A percentile compares a stretch with the other conserved stretches of the same genome.
Evolutionary conservation across 2,113 vertebrate genomes (phyloP).

Genomic region (Marmota monax): DNA sequence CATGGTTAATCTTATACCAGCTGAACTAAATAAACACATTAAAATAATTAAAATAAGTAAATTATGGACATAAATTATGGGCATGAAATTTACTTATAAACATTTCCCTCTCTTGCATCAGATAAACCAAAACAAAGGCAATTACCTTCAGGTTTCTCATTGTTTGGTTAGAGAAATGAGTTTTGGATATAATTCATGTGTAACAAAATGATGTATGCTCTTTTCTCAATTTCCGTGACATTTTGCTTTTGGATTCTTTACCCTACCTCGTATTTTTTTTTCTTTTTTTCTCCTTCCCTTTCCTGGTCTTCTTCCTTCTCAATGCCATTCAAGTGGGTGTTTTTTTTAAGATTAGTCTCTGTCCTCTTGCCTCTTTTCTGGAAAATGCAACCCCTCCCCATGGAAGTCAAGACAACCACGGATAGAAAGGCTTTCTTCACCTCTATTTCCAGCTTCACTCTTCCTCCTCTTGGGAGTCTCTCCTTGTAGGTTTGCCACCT

Average conservation of each 20-base stretch:
- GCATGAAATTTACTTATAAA: not conserved
- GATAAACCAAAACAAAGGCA: not conserved
- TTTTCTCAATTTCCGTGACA: conserved; percentile 10
- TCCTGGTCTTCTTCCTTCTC: not conserved
- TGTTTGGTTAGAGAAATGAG: conserved; percentile 12
- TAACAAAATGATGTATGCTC: not conserved
- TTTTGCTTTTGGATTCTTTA: not conserved
- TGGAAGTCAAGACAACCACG: not conserved
- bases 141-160: not conserved
- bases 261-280: fast-evolving
- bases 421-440: not conserved
- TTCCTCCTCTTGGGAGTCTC: not conserved
- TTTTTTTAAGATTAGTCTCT: not conserved
- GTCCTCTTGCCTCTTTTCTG: not conserved
- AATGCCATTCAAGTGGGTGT: not conserved
- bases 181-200: not conserved
- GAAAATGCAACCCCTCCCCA: not conserved
- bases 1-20: not conserved
- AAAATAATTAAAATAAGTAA: not conserved
- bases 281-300: not conserved
- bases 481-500: not conserved
- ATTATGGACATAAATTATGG: not conserved
- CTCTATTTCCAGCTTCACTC: not conserved
- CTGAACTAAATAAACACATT: not conserved
- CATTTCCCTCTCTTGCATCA: not conserved